Conservation (phyloP, 2,797 vertebrate genomes). For the Pagetopsis macropterus region DNA sequence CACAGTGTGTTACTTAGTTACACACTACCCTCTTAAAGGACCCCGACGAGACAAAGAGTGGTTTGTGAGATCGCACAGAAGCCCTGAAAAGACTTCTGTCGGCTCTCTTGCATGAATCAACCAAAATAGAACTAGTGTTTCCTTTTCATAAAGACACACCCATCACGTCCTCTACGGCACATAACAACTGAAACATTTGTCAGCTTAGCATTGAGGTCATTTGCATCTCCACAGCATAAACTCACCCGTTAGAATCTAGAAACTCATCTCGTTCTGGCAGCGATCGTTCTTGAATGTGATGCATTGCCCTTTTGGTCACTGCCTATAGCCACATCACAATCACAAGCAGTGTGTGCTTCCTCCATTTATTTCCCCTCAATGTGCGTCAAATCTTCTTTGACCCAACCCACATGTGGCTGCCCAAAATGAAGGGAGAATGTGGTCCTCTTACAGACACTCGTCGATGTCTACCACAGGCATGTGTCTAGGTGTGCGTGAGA, state of each 20-base stretch:
- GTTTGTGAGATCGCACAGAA: slow-evolving; percentile 53
- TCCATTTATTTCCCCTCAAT: slow-evolving; percentile 1
- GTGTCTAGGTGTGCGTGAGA: slow-evolving; percentile 2
- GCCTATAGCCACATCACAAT: background rate
- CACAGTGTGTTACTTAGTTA: slow-evolving; percentile 48
- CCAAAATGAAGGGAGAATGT: background rate
- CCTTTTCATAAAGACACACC: slow-evolving; percentile 21
- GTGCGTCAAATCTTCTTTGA: background rate
- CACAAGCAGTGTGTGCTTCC: background rate
- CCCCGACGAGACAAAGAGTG: slow-evolving; percentile 58
- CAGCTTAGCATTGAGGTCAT: background rate
- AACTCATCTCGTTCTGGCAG: slow-evolving; percentile 12
- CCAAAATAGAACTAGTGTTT: slow-evolving; percentile 17
- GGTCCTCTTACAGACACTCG: background rate
- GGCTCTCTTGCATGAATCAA: background rate
- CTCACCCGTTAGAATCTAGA: slow-evolving; percentile 40
- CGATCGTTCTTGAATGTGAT: slow-evolving; percentile 16
- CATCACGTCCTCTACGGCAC: background rate
- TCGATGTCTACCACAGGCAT: background rate
- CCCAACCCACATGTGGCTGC: background rate
- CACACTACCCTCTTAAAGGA: slow-evolving; percentile 51
- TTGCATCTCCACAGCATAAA: slow-evolving; percentile 8
- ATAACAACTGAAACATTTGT: background rate
- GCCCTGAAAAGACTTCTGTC: slow-evolving; percentile 38
- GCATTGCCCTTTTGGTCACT: background rate